Conservation (phyloP, 2,797 vertebrate species). For the Myiotriccus ornatus region DNA sequence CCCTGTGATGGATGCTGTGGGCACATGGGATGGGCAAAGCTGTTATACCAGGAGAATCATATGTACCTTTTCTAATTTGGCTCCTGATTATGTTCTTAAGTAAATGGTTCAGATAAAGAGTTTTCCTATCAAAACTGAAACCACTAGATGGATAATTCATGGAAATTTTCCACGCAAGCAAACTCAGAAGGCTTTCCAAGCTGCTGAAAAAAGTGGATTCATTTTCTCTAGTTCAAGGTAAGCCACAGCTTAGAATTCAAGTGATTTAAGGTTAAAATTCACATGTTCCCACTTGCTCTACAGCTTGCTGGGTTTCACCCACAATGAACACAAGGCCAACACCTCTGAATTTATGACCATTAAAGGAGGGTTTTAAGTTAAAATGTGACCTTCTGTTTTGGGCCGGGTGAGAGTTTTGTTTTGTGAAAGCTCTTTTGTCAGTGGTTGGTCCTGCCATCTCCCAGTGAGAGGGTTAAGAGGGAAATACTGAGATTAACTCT, state of each 20-base stretch:
- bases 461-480: background rate
- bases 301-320: background rate
- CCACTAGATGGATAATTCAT: background rate
- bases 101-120: background rate
- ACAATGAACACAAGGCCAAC: background rate
- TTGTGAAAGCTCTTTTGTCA: background rate
- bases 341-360: background rate
- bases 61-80: background rate
- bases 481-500: background rate
- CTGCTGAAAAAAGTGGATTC: background rate
- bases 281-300: background rate
- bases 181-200: background rate
- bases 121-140: background rate
- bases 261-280: background rate
- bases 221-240: background rate
- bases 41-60: background rate
- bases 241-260: background rate
- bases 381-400: background rate
- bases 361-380: background rate
- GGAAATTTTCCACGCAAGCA: background rate
- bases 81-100: background rate
- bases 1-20: background rate
- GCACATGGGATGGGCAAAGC: rapidly evolving
- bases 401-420: background rate
- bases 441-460: background rate